Percentiles rank a stretch among this genome's conserved stretches.
These are phyloP conservation scores for Dermatemys mawii DNA, from an alignment of 2,113 vertebrate genomes.

Conservation along the genomic window DNA sequence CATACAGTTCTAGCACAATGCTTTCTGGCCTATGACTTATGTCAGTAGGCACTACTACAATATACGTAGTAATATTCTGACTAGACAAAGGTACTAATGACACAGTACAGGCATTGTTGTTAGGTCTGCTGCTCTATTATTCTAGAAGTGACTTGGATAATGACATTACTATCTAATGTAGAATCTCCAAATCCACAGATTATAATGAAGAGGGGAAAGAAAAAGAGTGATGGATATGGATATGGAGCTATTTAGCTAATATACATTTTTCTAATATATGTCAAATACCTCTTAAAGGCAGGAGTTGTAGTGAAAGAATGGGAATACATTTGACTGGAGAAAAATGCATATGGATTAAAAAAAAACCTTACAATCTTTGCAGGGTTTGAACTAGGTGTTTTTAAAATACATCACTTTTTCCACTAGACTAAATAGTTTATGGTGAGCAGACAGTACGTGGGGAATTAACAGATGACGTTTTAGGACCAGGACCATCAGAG, in stretches of 20 bases:
- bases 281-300: neutral
- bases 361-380: neutral
- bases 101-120: neutral
- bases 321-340: neutral
- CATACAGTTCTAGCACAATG: neutral
- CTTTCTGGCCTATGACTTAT: neutral
- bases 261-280: neutral
- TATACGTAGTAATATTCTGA: neutral
- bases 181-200: neutral
- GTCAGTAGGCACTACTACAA: neutral
- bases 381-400: neutral
- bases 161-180: neutral
- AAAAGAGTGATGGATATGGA: neutral
- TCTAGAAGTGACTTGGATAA: neutral
- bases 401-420: neutral
- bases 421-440: neutral
- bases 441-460: neutral
- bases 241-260: neutral
- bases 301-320: fast-evolving
- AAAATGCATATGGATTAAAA: neutral
- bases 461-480: neutral
- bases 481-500: no score
- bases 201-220: neutral
- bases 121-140: neutral
- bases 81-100: neutral